Conservation (phyloP, 1,140 invertebrate genomes). For the Probaryconus sp. region DNA sequence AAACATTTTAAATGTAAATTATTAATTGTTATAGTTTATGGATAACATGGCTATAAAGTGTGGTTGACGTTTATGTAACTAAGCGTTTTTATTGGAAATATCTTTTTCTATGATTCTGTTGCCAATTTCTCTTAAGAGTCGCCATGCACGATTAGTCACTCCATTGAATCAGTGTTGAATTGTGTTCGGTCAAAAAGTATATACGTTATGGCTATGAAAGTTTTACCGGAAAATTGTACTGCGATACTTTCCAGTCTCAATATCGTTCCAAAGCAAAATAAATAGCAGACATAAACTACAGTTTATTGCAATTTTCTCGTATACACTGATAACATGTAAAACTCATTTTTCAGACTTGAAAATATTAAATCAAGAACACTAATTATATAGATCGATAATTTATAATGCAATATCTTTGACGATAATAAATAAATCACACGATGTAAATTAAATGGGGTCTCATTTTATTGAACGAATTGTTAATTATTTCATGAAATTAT, state of each 20-base stretch:
- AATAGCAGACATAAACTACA: background rate
- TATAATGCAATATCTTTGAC: too few species aligned
- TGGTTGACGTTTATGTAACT: conserved; percentile 24
- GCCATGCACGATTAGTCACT: conserved; percentile 42
- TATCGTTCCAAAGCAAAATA: conserved; percentile 6
- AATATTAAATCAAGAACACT: too few species aligned
- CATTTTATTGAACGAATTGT: too few species aligned
- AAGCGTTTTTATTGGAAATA: conserved; percentile 34
- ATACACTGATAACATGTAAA: too few species aligned
- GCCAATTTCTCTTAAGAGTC: conserved; percentile 51
- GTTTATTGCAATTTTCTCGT: too few species aligned
- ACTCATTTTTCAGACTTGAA: too few species aligned
- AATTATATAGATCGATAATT: too few species aligned
- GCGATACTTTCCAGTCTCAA: conserved; percentile 27
- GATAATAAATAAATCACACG: too few species aligned
- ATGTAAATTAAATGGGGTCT: too few species aligned
- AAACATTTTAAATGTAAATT: too few species aligned
- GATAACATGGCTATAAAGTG: background rate
- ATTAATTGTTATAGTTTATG: conserved; percentile 8
- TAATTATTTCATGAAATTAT: too few species aligned
- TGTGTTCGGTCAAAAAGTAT: conserved; percentile 28
- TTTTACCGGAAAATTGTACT: conserved; percentile 39
- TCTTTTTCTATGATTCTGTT: conserved; percentile 41
- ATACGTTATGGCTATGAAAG: conserved; percentile 31
- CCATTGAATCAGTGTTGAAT: conserved; percentile 40